phyloP scores from a whole-genome alignment of 1,140 invertebrate species.

The Bombus impatiens region DNA sequence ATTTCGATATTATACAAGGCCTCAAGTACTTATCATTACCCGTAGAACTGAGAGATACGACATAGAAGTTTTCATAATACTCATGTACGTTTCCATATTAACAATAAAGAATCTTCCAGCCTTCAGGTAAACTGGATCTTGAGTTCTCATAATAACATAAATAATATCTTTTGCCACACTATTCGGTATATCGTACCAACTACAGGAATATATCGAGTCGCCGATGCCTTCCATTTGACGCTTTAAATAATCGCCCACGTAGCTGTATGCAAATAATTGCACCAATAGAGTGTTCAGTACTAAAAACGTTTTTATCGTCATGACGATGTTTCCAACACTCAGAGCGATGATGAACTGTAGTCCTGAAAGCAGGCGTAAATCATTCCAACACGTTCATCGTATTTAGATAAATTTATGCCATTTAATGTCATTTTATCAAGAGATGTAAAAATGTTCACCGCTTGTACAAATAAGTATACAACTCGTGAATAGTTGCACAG shows the following conservation, averaged over 20 bases:
- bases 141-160: constrained; percentile 39
- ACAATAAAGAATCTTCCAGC: constrained; percentile 46
- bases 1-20: neutral
- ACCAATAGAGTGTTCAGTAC: constrained; percentile 10
- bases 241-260: constrained; percentile 53
- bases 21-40: constrained; percentile 50
- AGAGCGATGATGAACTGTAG: constrained; percentile 58
- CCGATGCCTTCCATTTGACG: constrained; percentile 50
- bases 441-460: constrained; percentile 29
- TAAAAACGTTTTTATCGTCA: constrained; percentile 27
- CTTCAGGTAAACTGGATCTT: constrained; percentile 16
- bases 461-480: constrained; percentile 40
- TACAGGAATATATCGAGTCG: constrained; percentile 22
- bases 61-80: constrained; percentile 56
- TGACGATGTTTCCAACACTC: neutral
- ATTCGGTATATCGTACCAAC: constrained; percentile 43
- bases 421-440: too few relatives aligned
- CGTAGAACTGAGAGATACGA: constrained; percentile 58
- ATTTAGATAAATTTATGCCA: too few relatives aligned
- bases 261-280: constrained; percentile 49
- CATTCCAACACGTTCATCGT: neutral
- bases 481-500: constrained; percentile 49
- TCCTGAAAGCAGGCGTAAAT: constrained; percentile 34
- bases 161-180: constrained; percentile 25
- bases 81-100: constrained; percentile 57